A percentile compares a stretch with the other conserved stretches of the same genome.
These are phyloP conservation scores for Geopemphigus sp. DNA, from an alignment of 1,140 invertebrate species.

Conservation along the genomic window DNA sequence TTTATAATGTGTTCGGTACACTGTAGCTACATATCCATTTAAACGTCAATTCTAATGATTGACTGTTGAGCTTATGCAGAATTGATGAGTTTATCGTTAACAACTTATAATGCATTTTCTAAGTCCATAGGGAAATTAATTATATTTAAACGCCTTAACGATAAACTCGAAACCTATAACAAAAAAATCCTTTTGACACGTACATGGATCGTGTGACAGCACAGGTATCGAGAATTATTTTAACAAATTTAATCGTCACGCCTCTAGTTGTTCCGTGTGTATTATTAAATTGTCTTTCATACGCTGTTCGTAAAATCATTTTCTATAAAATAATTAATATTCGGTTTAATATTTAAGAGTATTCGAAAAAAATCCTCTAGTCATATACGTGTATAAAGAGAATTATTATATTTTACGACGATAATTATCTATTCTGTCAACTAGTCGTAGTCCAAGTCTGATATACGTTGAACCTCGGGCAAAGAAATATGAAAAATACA, in stretches of 20 bases:
- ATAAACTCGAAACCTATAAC: neutral
- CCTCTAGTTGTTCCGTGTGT: neutral
- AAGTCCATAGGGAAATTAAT: neutral
- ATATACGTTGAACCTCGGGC: conserved; percentile 4
- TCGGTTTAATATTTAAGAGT: neutral
- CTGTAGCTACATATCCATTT: neutral
- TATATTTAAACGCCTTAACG: neutral
- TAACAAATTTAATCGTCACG: neutral
- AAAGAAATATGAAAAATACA: neutral
- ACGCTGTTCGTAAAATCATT: neutral
- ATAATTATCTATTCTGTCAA: conserved; percentile 34
- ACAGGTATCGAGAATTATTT: neutral
- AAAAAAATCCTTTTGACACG: neutral
- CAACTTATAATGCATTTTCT: neutral
- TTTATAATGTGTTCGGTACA: neutral
- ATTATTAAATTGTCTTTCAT: neutral
- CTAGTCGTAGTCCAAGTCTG: neutral
- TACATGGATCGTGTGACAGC: neutral
- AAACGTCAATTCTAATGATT: neutral
- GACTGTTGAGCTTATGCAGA: neutral
- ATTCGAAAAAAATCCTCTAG: neutral
- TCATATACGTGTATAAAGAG: neutral
- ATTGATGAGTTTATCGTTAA: neutral
- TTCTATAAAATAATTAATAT: neutral
- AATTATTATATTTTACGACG: conserved; percentile 10